Evolutionary conservation across 2,888 invertebrate species (phyloP).

Genomic region (Agonopterix arenella): DNA sequence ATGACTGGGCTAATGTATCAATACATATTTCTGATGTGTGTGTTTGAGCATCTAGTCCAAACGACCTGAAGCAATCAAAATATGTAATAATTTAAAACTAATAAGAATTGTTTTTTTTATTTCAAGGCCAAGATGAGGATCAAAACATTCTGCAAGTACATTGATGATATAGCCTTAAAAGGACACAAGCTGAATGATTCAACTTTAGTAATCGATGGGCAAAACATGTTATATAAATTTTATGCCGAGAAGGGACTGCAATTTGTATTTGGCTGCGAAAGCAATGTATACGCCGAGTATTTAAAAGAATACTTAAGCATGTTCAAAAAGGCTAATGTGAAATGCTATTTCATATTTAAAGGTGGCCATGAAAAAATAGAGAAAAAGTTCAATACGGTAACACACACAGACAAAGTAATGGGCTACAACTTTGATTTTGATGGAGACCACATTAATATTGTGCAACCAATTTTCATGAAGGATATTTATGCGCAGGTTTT

Average conservation of each 20-base stretch:
- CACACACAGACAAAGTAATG: neutral
- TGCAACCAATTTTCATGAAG: slow-evolving; percentile 23
- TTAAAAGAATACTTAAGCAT: slow-evolving; percentile 20
- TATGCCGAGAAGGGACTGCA: slow-evolving; percentile 20
- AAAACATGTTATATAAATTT: slow-evolving; percentile 24
- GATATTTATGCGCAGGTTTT: slow-evolving; percentile 27
- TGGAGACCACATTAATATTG: neutral
- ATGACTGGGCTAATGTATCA: too few relatives aligned
- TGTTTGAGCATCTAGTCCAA: too few relatives aligned
- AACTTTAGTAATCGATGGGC: slow-evolving; percentile 34
- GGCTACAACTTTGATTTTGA: too few relatives aligned
- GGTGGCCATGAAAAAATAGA: slow-evolving; percentile 25
- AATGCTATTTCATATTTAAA: slow-evolving; percentile 36
- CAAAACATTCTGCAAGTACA: slow-evolving; percentile 1
- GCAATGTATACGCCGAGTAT: slow-evolving; percentile 24
- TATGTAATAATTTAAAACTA: too few relatives aligned
- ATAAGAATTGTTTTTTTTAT: neutral
- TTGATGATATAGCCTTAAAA: slow-evolving; percentile 1
- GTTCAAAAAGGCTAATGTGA: slow-evolving; percentile 30
- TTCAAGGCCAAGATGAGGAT: slow-evolving; percentile 14
- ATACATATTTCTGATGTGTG: too few relatives aligned
- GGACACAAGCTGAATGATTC: slow-evolving; percentile 19
- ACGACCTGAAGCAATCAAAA: too few relatives aligned
- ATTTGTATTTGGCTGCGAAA: slow-evolving; percentile 28
- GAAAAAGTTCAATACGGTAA: slow-evolving; percentile 7